These are phyloP conservation scores for Alligator mississippiensis DNA, from an alignment of 2,113 vertebrate genomes.

Conservation along the genomic window DNA sequence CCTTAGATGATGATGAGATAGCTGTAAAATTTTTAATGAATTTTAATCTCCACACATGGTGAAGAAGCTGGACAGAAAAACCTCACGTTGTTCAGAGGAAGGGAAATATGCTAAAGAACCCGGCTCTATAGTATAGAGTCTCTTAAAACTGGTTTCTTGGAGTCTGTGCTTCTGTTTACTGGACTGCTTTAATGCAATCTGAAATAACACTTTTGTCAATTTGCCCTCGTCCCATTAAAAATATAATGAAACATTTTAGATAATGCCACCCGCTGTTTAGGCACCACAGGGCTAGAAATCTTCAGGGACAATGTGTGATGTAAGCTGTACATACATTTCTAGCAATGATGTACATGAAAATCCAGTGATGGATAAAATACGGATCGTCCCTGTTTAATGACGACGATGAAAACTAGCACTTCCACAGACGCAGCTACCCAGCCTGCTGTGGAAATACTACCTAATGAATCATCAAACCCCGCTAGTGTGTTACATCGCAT, in stretches of 20 bases:
- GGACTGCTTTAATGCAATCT: not conserved
- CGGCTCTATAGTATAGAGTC: not conserved
- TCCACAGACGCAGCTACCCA: not conserved
- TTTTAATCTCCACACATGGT: not conserved
- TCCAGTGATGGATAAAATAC: not conserved
- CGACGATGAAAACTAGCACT: not conserved
- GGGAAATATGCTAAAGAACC: not conserved
- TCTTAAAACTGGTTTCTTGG: not conserved
- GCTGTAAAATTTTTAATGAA: rapidly evolving
- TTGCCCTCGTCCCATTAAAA: not conserved
- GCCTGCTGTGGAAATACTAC: not conserved
- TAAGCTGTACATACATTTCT: not conserved
- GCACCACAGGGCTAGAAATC: not conserved
- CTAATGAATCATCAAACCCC: not conserved
- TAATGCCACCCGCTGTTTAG: not conserved
- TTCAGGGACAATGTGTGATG: not conserved
- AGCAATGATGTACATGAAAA: not conserved
- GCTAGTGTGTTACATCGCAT: not conserved
- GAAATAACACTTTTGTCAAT: not conserved
- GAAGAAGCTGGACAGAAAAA: not conserved
- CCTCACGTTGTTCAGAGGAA: not conserved
- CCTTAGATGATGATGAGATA: not conserved
- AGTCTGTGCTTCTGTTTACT: not conserved
- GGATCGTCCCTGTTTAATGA: not conserved
- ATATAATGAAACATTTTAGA: not conserved